Percentiles rank a stretch among this genome's conserved stretches.
Conservation (phyloP, 2,888 invertebrate genomes). For the Hirtodrosophila duncani region DNA sequence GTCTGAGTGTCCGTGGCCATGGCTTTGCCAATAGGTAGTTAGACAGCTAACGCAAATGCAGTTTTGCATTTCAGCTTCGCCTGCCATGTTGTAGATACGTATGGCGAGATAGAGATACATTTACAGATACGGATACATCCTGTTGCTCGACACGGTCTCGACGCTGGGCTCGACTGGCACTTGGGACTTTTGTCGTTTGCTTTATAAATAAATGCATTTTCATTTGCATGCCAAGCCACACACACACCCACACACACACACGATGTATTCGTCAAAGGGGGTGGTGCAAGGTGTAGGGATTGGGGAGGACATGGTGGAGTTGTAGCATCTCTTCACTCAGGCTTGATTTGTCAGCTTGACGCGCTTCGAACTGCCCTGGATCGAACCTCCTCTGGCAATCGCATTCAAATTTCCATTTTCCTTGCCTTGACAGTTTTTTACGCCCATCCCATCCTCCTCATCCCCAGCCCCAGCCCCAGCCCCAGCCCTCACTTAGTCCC, state of each 20-base stretch:
- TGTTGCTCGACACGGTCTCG: constrained; percentile 47
- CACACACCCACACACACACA: not conserved
- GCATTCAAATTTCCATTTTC: constrained; percentile 47
- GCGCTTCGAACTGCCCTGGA: constrained; percentile 14
- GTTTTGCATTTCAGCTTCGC: constrained; percentile 44
- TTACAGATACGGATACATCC: constrained; percentile 45
- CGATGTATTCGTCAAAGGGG: not conserved
- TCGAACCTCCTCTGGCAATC: constrained; percentile 6
- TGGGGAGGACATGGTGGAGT: not conserved
- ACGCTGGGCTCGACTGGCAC: constrained; percentile 12
- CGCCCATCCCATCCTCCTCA: constrained; percentile 1
- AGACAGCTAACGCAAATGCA: constrained; percentile 45
- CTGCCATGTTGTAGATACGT: constrained; percentile 38
- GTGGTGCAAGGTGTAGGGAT: not conserved
- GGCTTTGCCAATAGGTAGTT: constrained; percentile 54
- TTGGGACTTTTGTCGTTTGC: constrained; percentile 57
- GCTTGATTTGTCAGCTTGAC: constrained; percentile 55
- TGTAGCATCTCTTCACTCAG: constrained; percentile 14
- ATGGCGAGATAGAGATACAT: constrained; percentile 46
- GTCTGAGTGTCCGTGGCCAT: constrained; percentile 16
- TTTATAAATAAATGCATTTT: constrained; percentile 66
- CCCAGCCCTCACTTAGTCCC: not conserved
- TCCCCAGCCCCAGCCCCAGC: not conserved
- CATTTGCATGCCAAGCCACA: constrained; percentile 48
- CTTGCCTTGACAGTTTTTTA: constrained; percentile 24